Base-by-base conservation (phyloP, 2,113 vertebrate species). In the Zingel zingel region DNA sequence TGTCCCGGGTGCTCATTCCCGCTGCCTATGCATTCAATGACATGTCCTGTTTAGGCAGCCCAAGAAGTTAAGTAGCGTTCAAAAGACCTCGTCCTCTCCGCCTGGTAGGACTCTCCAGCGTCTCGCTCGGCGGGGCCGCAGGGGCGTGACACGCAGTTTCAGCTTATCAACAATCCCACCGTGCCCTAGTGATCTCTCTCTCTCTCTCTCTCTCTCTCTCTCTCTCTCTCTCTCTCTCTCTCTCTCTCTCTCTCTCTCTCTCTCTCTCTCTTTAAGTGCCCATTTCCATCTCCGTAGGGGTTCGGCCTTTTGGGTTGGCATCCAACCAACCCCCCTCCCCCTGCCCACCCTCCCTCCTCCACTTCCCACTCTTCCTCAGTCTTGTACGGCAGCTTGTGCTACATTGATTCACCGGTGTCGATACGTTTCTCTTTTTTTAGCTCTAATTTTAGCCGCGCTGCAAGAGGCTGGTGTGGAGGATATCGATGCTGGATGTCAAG, bases 361-460 rank as follows among this genome's bases (percentile, higher is more conserved):
- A 18, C 76, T 36, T 76, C 63, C 59, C n/a, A 56, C 68, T 66
- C 77, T 39, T 76, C 72, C 77, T 73, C 71, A 7, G 82, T 54
- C 90, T 92, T 77, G 90, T 89, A 86, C 90, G 85, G 86, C 75
- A 73, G 86, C 88, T 80, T 74, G 88, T 78, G 85, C 90, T 89
- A 84, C 92, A 93, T 93, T 83, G 92, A 94, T 93, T 92, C 71
- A 7, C 84, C 30, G 79, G 75, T 89, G 89, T 92, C 88, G 82
- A 93, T 93, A 93, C 86, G 80, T 33, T 30, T 30, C 30, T 4
- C 16, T 88, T 91, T 91, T 81, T 85, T 80, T 43, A 79, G 77
- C 81, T 89, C 90, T 94, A 93, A 93, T 93, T 94, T 93, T 94
- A 94, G 92, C 92, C 1, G 45, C 43, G 70, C 90, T 13, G 72